Evolutionary conservation across 2,113 vertebrate genomes (phyloP).

Genomic region (Xenopus borealis): DNA sequence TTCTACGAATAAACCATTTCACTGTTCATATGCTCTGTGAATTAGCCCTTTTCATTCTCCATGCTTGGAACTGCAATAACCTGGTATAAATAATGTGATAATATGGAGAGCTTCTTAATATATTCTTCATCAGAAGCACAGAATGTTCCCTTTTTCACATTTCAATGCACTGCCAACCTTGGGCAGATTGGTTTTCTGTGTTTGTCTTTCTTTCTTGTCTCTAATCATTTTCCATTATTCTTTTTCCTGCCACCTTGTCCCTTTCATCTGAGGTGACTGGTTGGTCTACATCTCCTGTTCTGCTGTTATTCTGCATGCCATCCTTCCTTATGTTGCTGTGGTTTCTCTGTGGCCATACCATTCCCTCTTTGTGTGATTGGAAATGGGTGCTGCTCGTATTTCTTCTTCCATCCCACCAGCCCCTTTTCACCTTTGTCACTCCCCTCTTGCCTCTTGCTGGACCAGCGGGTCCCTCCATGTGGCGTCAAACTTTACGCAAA

Average conservation of each 20-base stretch:
- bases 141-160: too few relatives aligned
- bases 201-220: slow-evolving; percentile 30
- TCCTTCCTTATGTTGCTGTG: too few relatives aligned
- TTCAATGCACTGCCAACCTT: neutral
- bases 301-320: neutral
- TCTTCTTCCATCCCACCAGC: slow-evolving; percentile 35
- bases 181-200: slow-evolving; percentile 12
- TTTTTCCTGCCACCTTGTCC: slow-evolving; percentile 4
- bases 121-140: too few relatives aligned
- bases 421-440: slow-evolving; percentile 42
- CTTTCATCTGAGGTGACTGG: slow-evolving; percentile 33
- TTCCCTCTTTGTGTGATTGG: neutral
- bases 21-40: too few relatives aligned
- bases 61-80: too few relatives aligned
- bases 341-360: neutral
- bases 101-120: too few relatives aligned
- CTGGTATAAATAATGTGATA: too few relatives aligned
- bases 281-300: neutral
- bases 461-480: slow-evolving; percentile 46
- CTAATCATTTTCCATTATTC: slow-evolving; percentile 28
- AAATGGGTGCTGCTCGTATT: slow-evolving; percentile 22
- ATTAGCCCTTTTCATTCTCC: too few relatives aligned
- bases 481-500: slow-evolving; percentile 51
- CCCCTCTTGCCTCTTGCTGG: slow-evolving; percentile 43
- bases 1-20: too few relatives aligned